Base-by-base conservation (phyloP, 2,113 vertebrate genomes). In the Agelaius tricolor region DNA sequence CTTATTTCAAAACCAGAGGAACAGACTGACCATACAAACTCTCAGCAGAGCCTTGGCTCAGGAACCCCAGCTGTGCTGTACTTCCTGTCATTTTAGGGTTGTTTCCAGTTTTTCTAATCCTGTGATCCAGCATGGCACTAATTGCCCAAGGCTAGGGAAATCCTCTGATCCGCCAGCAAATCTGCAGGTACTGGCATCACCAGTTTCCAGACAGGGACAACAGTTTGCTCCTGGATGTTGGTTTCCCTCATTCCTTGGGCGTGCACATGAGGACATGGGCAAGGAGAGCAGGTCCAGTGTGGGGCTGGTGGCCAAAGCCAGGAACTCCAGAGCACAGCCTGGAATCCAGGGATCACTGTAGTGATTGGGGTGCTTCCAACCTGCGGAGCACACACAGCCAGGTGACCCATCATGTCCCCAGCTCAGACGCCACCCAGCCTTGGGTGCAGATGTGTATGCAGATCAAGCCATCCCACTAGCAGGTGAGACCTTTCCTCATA, bases 231-330 rank as follows among this genome's bases (percentile, higher is more conserved):
- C 44, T 20, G 49, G 33, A 30, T 14, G 6, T 65, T 41, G 15
- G 23, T 55, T 55, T 47, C 23, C 33, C 41, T 6, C 18, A 2
- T 65, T 76, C 33, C 37, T 33, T 46, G 44, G 2, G 9, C 16
- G 21, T 43, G 39, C 20, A 8, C 0, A 0, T 15, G 44, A 68
- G 54, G n/a, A 28, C 23, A 6, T 1, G 24, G 58, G 52, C 31
- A 35, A 54, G 62, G 47, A 47, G 47, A 7, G 63, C 54, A 49
- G 41, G 33, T 61, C 44, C 35, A 6, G 23, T 8, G 27, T 24
- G 43, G 9, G 43, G 47, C 68, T 76, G 51, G 41, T 72, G 52
- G 67, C 41, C 58, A 92, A 79, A 78, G 3, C 13, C 65, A 47
- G 11, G 58, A 76, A 11, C 31, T 52, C 17, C 47, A 62, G 46